Evolutionary conservation across 1,140 invertebrate genomes (phyloP).

Genomic region (Musca vetustissima): DNA sequence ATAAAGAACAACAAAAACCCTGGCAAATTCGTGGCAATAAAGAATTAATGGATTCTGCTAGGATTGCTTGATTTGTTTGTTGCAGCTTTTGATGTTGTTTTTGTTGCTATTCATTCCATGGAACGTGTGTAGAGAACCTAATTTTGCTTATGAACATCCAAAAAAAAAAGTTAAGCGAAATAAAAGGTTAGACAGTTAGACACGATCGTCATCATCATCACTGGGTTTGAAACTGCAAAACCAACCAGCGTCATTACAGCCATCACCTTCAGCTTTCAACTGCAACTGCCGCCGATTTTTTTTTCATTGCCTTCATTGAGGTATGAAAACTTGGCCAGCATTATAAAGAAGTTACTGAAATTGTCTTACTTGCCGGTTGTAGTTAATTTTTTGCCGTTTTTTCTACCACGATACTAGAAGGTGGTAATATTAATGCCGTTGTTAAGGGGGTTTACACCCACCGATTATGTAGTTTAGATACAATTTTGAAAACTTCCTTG

Average conservation of each 20-base stretch:
- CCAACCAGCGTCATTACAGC: no score
- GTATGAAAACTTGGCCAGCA: no score
- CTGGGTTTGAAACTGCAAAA: no score
- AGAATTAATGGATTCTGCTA: not conserved
- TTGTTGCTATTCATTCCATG: no score
- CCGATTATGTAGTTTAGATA: conserved; percentile 23
- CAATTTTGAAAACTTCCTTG: not conserved
- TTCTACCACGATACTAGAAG: conserved; percentile 4
- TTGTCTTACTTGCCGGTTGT: no score
- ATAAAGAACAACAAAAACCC: not conserved
- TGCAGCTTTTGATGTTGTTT: not conserved
- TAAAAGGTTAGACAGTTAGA: conserved; percentile 23
- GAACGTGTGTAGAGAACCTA: not conserved
- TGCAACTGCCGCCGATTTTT: no score
- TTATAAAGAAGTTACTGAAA: no score
- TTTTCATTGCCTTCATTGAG: no score
- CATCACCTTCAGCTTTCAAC: no score
- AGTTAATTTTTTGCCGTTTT: no score
- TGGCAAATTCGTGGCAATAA: conserved; percentile 17
- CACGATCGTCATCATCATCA: conserved; percentile 9
- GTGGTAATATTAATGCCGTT: conserved; percentile 22
- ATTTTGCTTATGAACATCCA: conserved; percentile 6
- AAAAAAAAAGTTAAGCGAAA: not conserved
- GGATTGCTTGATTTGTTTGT: not conserved
- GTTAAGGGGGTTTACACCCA: conserved; percentile 23